Evolutionary conservation across 2,888 invertebrate genomes (phyloP).

Genomic region (Allygus modestus): DNA sequence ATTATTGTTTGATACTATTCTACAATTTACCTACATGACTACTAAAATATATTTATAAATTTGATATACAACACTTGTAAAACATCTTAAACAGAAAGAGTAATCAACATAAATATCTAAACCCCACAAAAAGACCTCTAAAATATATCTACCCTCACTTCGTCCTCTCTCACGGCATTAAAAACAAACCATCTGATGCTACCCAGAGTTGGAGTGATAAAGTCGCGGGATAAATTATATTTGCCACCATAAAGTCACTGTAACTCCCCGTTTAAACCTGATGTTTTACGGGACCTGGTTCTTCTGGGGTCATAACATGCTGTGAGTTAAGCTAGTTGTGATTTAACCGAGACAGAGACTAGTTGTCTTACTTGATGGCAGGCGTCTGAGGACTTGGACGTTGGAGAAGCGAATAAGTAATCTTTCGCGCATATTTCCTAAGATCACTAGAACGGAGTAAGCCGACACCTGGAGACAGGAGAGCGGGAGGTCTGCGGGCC

Average conservation of each 20-base stretch:
- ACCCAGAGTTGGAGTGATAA: background rate
- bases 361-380: background rate
- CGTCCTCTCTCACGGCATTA: background rate
- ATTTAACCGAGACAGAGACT: background rate
- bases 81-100: too few relatives aligned
- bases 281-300: background rate
- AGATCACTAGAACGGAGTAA: background rate
- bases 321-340: background rate
- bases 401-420: background rate
- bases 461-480: background rate
- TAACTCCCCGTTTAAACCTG: background rate
- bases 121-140: too few relatives aligned
- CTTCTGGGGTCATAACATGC: background rate
- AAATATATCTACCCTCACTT: background rate
- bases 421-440: background rate
- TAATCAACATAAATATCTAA: background rate
- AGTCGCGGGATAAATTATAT: slow-evolving; percentile 16
- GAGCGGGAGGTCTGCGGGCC: background rate
- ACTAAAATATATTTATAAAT: too few relatives aligned
- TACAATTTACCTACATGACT: too few relatives aligned
- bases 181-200: background rate
- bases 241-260: background rate
- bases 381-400: background rate
- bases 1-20: too few relatives aligned
- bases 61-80: too few relatives aligned